Percentiles rank a stretch among this genome's conserved stretches.
phyloP scores from a whole-genome alignment of 2,888 invertebrate genomes.

The Liposcelis brunnea region DNA sequence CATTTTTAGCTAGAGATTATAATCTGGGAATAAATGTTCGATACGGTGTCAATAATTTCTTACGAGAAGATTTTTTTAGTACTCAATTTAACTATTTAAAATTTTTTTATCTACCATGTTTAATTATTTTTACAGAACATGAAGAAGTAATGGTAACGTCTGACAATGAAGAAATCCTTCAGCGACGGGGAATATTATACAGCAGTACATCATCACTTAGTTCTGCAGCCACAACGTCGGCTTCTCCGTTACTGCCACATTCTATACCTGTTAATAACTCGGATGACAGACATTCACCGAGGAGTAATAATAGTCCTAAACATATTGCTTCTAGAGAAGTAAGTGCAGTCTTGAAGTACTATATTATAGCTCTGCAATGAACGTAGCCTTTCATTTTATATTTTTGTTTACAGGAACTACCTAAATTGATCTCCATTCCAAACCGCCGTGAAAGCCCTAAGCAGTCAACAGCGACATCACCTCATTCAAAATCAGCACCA shows the following conservation, averaged over 20 bases:
- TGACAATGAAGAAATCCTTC: not conserved
- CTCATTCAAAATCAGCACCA: no score
- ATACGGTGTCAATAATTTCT: no score
- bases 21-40: no score
- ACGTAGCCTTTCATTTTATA: not conserved
- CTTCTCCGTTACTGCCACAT: conserved; percentile 3
- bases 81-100: no score
- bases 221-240: conserved; percentile 17
- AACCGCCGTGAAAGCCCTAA: conserved; percentile 1
- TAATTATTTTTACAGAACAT: not conserved
- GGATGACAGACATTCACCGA: conserved; percentile 10
- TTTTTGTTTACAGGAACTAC: conserved; percentile 22
- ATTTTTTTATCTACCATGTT: no score
- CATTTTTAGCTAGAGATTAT: no score
- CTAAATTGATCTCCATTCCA: conserved; percentile 7
- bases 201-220: conserved; percentile 19
- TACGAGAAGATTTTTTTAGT: no score
- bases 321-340: conserved; percentile 3
- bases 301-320: conserved; percentile 5
- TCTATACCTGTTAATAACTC: conserved; percentile 5
- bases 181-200: conserved; percentile 22
- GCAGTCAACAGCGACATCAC: not conserved
- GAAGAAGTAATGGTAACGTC: conserved; percentile 1
- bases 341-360: no score
- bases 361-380: conserved; percentile 13